A percentile compares a stretch with the other conserved stretches of the same genome.
phyloP scores from a whole-genome alignment of 2,113 vertebrate genomes.

The Thamnaconus septentrionalis region DNA sequence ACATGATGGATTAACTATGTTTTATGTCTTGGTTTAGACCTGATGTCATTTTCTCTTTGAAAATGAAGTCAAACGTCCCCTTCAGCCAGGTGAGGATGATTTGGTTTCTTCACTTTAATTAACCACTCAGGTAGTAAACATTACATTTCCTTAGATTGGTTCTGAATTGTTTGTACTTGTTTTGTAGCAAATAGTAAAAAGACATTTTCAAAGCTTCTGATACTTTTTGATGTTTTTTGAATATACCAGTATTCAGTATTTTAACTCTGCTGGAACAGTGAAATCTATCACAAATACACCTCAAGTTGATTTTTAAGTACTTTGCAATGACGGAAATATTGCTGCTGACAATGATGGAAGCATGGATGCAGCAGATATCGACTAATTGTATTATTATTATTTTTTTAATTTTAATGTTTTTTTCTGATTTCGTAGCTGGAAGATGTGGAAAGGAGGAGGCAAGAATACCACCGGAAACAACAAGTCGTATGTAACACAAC shows the following conservation, averaged over 20 bases:
- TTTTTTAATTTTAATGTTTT: not conserved
- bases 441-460: slow-evolving; percentile 37
- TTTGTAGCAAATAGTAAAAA: no score
- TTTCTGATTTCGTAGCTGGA: slow-evolving; percentile 50
- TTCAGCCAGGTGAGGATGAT: slow-evolving; percentile 63
- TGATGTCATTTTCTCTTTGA: not conserved
- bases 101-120: not conserved
- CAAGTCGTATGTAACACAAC: slow-evolving; percentile 44
- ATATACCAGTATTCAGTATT: no score
- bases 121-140: not conserved
- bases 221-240: no score
- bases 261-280: no score
- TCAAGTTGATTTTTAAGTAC: no score
- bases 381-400: not conserved
- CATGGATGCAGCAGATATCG: not conserved
- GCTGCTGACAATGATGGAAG: not conserved
- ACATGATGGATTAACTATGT: no score
- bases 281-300: no score
- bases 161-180: no score
- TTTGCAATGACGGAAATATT: no score
- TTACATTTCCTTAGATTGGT: not conserved
- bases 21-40: not conserved
- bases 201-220: no score
- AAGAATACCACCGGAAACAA: slow-evolving; percentile 21
- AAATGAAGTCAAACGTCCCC: slow-evolving; percentile 55